Evolutionary conservation across 2,888 invertebrate species (phyloP), one percentile per base, ranked within the genome.

Genomic region (Lissonota sp.): DNA sequence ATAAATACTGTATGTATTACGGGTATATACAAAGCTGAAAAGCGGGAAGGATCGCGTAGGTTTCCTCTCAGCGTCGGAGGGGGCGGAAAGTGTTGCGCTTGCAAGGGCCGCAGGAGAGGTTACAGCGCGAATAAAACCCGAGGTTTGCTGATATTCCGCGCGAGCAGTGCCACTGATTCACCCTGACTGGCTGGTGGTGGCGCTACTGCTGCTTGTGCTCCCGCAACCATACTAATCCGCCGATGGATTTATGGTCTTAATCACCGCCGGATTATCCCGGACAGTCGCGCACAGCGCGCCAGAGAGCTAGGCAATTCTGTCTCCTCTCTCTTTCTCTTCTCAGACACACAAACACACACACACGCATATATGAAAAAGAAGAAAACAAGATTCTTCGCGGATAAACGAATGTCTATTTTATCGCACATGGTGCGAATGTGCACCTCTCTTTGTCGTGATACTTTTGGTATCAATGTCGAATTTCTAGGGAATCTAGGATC

Each of bases 171-270:
- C 40, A 80, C 77, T 84, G 85, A 83, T 82, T 86, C 87, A 84
- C 79, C 83, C 84, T 78, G 84, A 84, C 84, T 84, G 87, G 58
- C 86, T 86, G 84, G 87, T 86, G 87, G 86, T 89, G 53, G 39
- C 67, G 39, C n/a, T 40, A 16, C 62, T 40, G 40, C 63, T 51
- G 60, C 60, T 46, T 64, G 37, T 46, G 51, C 74, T 75, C 66
- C 67, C 75, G 91, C 90, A 89, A 91, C 91, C 90, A 90, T 91
- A 91, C 92, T 92, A 92, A 92, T 92, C 92, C 92, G 91, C 88
- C 91, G 93, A 92, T 93, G 94, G 94, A 94, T 94, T 94, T 94
- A 94, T 94, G 93, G 94, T 94, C 94, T 94, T 94, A 94, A 94
- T 94, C 94, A 94, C 94, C 93, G 92, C 90, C 92, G 94, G 94